Percentiles rank a stretch among this genome's conserved stretches.
These are phyloP conservation scores for Melanostigma gelatinosum DNA, from an alignment of 2,113 vertebrate genomes.

Conservation along the genomic window DNA sequence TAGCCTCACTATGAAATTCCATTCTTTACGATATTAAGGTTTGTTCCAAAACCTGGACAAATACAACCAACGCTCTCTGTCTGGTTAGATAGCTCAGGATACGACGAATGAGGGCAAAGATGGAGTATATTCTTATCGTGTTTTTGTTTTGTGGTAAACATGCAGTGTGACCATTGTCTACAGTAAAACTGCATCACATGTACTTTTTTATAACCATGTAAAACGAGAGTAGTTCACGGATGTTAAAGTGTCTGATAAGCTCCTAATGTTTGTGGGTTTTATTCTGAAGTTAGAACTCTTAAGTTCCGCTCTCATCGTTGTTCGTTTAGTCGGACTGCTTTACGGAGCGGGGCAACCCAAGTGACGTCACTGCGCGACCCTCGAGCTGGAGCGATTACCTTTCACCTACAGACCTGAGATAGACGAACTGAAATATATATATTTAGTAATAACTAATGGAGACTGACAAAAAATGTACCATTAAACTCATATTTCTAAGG, in stretches of 20 bases:
- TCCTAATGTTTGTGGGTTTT: constrained; percentile 6
- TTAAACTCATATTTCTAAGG: neutral
- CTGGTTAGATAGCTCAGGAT: too few relatives aligned
- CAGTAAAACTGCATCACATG: neutral
- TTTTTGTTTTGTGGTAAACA: neutral
- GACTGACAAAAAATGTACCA: neutral
- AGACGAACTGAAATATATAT: neutral
- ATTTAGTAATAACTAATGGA: neutral
- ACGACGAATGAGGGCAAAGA: neutral
- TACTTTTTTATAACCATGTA: neutral
- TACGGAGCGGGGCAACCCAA: constrained; percentile 15
- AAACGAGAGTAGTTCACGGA: neutral
- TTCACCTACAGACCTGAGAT: constrained; percentile 53
- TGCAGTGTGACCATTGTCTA: neutral
- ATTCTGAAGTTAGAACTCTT: constrained; percentile 22
- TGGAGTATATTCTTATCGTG: neutral
- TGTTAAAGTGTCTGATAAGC: too few relatives aligned
- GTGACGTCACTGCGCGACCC: constrained; percentile 70
- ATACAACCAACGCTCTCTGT: neutral
- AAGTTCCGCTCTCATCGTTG: constrained; percentile 24
- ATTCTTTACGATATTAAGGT: neutral
- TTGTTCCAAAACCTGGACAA: neutral
- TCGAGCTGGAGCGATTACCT: constrained; percentile 53
- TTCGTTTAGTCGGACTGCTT: neutral
- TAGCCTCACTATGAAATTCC: neutral